Evolutionary conservation across 2,888 invertebrate species (phyloP).

Genomic region (Pachymerium ferrugineum): DNA sequence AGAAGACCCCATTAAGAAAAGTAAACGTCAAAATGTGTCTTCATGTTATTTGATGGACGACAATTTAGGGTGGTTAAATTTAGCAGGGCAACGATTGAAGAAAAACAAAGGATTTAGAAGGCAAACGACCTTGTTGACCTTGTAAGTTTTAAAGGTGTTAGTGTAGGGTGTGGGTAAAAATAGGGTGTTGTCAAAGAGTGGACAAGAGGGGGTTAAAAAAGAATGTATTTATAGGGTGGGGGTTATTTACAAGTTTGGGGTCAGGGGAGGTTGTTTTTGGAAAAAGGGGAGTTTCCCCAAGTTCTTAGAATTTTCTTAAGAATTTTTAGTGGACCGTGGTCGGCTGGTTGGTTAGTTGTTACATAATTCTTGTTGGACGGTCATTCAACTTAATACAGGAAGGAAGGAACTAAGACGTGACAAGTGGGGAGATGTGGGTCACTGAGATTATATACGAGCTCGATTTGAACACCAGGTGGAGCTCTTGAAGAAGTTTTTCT

Average conservation of each 20-base stretch:
- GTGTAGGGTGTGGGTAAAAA: not conserved
- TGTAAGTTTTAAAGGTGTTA: not conserved
- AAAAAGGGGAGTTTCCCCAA: too few relatives aligned
- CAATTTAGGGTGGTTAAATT: not conserved
- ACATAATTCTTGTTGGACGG: conserved; percentile 2
- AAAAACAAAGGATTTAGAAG: not conserved
- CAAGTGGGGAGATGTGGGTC: conserved; percentile 13
- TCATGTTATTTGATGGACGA: not conserved
- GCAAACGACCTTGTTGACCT: not conserved
- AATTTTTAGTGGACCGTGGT: not conserved
- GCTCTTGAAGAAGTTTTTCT: not conserved
- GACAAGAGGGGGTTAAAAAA: too few relatives aligned
- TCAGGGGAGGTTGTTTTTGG: too few relatives aligned
- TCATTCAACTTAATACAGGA: conserved; percentile 8
- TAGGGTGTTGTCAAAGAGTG: not conserved
- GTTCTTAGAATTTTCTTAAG: too few relatives aligned
- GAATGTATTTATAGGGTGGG: too few relatives aligned
- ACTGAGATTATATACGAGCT: conserved; percentile 13
- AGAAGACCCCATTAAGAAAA: not conserved
- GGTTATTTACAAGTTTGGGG: too few relatives aligned
- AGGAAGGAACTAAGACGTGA: conserved; percentile 13
- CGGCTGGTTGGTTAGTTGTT: too few relatives aligned
- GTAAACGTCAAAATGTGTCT: not conserved
- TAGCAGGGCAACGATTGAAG: not conserved
- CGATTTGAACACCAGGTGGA: not conserved